phyloP scores from a whole-genome alignment of 2,797 vertebrate species.

The Prionace glauca region DNA sequence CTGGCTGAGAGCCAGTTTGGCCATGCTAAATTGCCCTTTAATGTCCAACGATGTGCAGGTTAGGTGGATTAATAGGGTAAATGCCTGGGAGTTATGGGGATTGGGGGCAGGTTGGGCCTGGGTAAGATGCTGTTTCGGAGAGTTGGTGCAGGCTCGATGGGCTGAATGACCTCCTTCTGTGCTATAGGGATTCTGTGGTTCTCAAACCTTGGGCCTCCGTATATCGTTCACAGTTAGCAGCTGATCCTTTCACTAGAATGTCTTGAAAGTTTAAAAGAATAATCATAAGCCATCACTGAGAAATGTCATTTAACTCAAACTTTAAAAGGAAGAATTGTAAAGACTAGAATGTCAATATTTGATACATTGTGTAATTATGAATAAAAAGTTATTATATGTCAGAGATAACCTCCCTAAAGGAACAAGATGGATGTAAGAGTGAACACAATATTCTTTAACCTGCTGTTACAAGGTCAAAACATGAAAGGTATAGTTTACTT shows the following conservation, averaged over 20 bases:
- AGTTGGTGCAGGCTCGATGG: too few species aligned
- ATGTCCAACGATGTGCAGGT: too few species aligned
- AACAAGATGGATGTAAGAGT: neutral
- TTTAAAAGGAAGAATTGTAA: neutral
- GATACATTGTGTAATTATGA: neutral
- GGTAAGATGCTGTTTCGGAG: too few species aligned
- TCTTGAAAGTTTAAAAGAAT: neutral
- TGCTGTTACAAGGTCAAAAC: neutral
- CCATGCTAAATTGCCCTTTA: too few species aligned
- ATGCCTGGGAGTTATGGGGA: too few species aligned
- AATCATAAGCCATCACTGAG: neutral
- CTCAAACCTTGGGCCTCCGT: neutral
- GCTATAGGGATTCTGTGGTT: too few species aligned
- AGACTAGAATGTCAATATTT: slow-evolving; percentile 23
- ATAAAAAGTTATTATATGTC: neutral
- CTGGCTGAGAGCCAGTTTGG: too few species aligned
- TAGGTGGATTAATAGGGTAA: too few species aligned
- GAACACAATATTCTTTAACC: neutral
- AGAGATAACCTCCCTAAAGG: neutral
- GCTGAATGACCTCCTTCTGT: too few species aligned
- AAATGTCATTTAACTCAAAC: neutral
- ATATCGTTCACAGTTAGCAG: neutral
- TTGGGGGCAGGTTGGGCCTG: too few species aligned
- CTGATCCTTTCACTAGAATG: neutral
- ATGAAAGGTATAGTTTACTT: neutral